Conservation (phyloP, 2,113 vertebrate species). For the Smithornis capensis region DNA sequence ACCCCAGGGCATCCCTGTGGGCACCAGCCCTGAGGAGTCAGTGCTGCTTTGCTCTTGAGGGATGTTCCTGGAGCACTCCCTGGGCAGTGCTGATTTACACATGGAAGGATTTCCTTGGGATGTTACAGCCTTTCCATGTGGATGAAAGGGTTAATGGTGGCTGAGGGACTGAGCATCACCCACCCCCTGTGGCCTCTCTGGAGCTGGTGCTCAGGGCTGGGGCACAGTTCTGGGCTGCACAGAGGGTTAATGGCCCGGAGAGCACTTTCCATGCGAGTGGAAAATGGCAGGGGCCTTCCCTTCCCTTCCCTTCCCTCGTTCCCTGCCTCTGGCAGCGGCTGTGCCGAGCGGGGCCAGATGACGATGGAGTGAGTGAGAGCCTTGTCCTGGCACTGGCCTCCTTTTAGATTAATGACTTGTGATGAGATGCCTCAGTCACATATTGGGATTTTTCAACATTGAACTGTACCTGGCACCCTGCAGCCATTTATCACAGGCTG, state of each 20-base stretch:
- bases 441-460: slow-evolving; percentile 37
- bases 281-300: slow-evolving; percentile 44
- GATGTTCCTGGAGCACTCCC: rapidly evolving
- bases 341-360: neutral
- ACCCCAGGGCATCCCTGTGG: neutral
- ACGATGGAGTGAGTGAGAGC: slow-evolving; percentile 32
- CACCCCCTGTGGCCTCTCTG: rapidly evolving
- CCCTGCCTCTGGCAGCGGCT: neutral
- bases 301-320: slow-evolving; percentile 24
- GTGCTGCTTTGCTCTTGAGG: neutral
- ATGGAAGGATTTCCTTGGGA: rapidly evolving
- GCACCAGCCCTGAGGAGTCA: rapidly evolving
- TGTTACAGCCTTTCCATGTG: rapidly evolving
- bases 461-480: slow-evolving; percentile 62
- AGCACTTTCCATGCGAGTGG: neutral
- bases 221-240: neutral
- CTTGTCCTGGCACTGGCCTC: slow-evolving; percentile 41
- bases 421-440: slow-evolving; percentile 56
- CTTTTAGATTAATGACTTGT: slow-evolving; percentile 47
- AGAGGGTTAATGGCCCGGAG: neutral
- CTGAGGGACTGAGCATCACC: neutral
- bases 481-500: slow-evolving; percentile 58
- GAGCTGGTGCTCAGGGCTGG: neutral
- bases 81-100: rapidly evolving
- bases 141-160: neutral